Base-by-base conservation (phyloP, 2,113 vertebrate genomes). In the Casuarius casuarius region DNA sequence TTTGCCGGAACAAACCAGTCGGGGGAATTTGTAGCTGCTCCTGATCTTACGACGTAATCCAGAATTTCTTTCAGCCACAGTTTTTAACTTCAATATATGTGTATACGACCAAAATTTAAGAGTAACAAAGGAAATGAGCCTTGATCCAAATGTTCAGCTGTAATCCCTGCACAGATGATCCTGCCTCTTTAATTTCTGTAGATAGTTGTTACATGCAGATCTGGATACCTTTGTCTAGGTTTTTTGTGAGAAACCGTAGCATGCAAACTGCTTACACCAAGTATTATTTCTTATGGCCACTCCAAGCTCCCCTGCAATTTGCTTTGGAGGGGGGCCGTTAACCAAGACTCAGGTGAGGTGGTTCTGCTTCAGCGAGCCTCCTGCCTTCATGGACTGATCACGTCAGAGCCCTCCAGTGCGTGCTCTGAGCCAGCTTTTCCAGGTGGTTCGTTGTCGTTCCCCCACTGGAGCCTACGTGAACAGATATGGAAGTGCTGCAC, bases 281-380 rank as follows among this genome's bases (percentile, higher is more conserved):
- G 8, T 61, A 3, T 19, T 70, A 11, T 33, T 56, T 35, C n/a
- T 23, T 59, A 12, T 0, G 59, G 76, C 56, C 12, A 74, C n/a
- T 83, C 44, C 38, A 51, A 33, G 31, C 4, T 49, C 21, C 28
- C 46, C 68, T 87, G 74, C 76, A 72, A 76, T 84, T 92, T 85
- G n/a, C 68, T 93, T 96, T 77, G 82, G 77, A 92, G 88, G 79
- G 56, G 38, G 86, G 56, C 72, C 68, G 26, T 84, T 93, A 77
- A 76, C 59, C 29, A 59, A 80, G 71, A 5, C 42, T 77, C 49
- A 63, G 33, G n/a, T 28, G 23, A 84, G 71, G 21, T 79, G 11
- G 42, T 25, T 70, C 9, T 14, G n/a, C 38, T 59, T 73, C 17
- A 66, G 75, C 59, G 61, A 5, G 22, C 86, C 84, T 83, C 26